Evolutionary conservation across 1,140 invertebrate species (phyloP), one percentile per base, ranked within the genome.

Genomic region (Habropoda laboriosa): DNA sequence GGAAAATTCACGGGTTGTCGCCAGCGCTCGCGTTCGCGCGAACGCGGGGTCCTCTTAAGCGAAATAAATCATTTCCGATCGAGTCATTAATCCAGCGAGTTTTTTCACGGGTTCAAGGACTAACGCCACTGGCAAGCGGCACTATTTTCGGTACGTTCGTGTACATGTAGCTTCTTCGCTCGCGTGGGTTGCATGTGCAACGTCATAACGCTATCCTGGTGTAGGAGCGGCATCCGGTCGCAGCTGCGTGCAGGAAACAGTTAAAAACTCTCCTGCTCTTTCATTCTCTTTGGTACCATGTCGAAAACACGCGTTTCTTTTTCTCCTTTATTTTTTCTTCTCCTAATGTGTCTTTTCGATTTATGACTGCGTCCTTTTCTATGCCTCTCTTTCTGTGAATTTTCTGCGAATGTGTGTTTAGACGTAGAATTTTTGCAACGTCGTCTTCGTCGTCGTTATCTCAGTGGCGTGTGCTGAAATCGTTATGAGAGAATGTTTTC

Each of bases 221-320:
- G 85, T 87, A 63, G 79, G 85, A 84, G 86, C 85, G 74, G 82
- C 85, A 87, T 87, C 86, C 86, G 86, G 86, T 82, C 82, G 76
- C 85, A 83, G 81, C 81, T 81, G 85, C 81, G 70, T 78, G 82
- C 82, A 87, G 86, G 86, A 87, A 87, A 87, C 82, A 82, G 86
- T 87, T 87, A 85, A 87, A 87, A 87, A 87, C 67, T 78, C 79
- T 57, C 24, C 12, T 32, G 64, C 79, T 60, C 27, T 38, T n/a
- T 8, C 49, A 40, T 47, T 77, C 53, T 78, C 10, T 64, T n/a
- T 27, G 21, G 21, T 57, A 18, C 45, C 27, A 35, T 66, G 64
- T 53, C 64, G 32, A 70, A 80, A 84, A 70, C 47, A 55, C 13
- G 13, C 3, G 3, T 18, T 73, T n/a, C 45, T n/a, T 38, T 7